Evolutionary conservation across 2,797 vertebrate genomes (phyloP), one percentile per base, ranked within the genome.

Genomic region (Nyctalus aviator): DNA sequence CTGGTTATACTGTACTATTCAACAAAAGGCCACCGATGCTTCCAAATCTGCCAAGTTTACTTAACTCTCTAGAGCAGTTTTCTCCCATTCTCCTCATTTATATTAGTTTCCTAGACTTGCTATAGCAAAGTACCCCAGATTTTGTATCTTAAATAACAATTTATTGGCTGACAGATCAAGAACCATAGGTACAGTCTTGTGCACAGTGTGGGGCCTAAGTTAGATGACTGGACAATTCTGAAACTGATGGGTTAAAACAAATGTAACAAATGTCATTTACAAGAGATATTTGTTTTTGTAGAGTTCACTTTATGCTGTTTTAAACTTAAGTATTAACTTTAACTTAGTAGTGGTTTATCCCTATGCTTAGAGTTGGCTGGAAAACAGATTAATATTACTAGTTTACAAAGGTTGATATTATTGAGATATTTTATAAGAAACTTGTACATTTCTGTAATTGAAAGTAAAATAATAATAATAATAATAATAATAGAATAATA

Each of bases 311-410:
- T 32, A n/a, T 64, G 8, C 20, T 12, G 85, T 41, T 84, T 88
- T 35, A 72, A 95, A 73, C 0, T 50, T 86, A 87, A 75, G 69
- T 55, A 82, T 57, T 78, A 76, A 81, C 35, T 89, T 93, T 77
- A 48, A 86, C 6, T 84, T 75, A 86, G 32, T 18, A 91, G 23
- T 55, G 17, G 7, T 71, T 84, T 91, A 78, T 41, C 32, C 41
- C 55, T 73, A 62, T 30, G 20, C 35, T 2, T 50, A 2, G 7
- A 92, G 82, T 23, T 89, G 62, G 10, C 23, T 64, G 10, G 11
- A 55, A 25, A 14, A 6, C 5, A 68, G 5, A 37, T 91, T 86
- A 68, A 55, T 35, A 91, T 87, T 57, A 46, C 32, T 85, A 64
- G 11, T 83, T 66, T 71, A 71, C 7, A 55, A 84, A 92, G 13